These are phyloP conservation scores for Hypomecis punctinalis DNA, from an alignment of 2,888 invertebrate species.

Conservation along the genomic window DNA sequence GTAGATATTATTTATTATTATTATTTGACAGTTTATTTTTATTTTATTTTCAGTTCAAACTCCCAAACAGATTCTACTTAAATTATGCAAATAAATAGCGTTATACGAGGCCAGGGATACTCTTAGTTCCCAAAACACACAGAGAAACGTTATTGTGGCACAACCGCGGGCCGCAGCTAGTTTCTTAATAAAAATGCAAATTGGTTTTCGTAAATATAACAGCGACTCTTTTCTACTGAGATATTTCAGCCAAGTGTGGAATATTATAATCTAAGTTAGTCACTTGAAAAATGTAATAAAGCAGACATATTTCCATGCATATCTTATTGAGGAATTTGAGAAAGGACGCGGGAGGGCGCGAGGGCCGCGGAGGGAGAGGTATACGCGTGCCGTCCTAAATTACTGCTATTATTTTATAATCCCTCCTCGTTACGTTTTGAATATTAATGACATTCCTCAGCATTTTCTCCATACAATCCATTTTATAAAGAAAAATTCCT, in stretches of 20 bases:
- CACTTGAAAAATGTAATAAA: slow-evolving; percentile 80
- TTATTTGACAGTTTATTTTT: too few species aligned
- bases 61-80: too few species aligned
- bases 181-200: slow-evolving; percentile 23
- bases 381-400: slow-evolving; percentile 78
- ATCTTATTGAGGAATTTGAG: slow-evolving; percentile 80
- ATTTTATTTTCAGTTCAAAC: too few species aligned
- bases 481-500: slow-evolving; percentile 72
- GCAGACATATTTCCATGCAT: slow-evolving; percentile 81
- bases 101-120: too few species aligned
- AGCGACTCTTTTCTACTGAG: slow-evolving; percentile 12
- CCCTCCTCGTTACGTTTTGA: slow-evolving; percentile 83
- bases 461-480: slow-evolving; percentile 70
- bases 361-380: slow-evolving; percentile 48
- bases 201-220: slow-evolving; percentile 20
- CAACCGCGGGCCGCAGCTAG: neutral
- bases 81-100: too few species aligned
- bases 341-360: slow-evolving; percentile 54
- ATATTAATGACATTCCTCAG: slow-evolving; percentile 83
- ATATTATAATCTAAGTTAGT: slow-evolving; percentile 58
- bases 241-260: slow-evolving; percentile 44
- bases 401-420: slow-evolving; percentile 85
- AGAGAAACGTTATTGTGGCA: neutral
- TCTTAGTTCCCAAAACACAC: neutral
- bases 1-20: too few species aligned